These are phyloP conservation scores for Burhinus bistriatus DNA, from an alignment of 2,113 vertebrate genomes.

Conservation along the genomic window DNA sequence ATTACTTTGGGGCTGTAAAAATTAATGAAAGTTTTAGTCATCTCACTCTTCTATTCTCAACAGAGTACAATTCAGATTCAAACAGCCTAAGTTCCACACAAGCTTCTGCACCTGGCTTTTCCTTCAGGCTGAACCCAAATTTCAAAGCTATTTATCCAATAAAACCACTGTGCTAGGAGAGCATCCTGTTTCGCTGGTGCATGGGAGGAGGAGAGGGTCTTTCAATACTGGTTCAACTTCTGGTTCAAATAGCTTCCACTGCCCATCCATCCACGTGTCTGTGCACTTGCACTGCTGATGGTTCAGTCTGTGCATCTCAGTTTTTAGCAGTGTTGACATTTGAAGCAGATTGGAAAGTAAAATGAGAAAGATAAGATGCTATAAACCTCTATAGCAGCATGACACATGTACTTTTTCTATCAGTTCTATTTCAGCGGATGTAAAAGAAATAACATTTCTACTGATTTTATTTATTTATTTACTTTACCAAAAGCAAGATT, in stretches of 20 bases:
- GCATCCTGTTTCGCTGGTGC: neutral
- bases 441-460: neutral
- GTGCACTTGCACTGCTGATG: neutral
- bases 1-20: neutral
- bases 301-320: neutral
- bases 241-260: neutral
- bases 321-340: neutral
- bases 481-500: neutral
- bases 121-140: neutral
- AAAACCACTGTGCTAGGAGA: neutral
- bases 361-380: neutral
- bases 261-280: neutral
- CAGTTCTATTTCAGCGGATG: neutral
- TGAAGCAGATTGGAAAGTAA: slow-evolving; percentile 1
- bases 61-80: neutral
- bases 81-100: neutral
- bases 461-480: neutral
- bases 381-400: neutral
- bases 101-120: neutral
- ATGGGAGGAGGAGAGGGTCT: neutral
- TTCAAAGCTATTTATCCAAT: neutral
- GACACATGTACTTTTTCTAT: neutral
- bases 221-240: neutral
- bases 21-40: slow-evolving; percentile 22
- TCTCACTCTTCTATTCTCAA: neutral